Percentiles rank a stretch among this genome's conserved stretches.
Conservation (phyloP, 2,797 vertebrate genomes). For the Psittacula echo region DNA sequence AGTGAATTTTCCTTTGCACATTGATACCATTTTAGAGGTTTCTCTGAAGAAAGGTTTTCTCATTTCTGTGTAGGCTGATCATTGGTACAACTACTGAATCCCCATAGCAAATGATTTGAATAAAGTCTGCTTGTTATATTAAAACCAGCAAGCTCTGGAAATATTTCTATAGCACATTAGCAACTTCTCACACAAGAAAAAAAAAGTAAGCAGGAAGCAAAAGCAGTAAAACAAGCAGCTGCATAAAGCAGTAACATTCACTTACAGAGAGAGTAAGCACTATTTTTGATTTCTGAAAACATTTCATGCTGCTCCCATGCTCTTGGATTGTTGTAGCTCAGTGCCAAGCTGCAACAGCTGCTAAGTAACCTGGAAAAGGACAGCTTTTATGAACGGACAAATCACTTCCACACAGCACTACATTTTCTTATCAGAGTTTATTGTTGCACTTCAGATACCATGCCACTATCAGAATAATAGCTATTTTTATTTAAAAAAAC, state of each 20-base stretch:
- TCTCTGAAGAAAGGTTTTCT: not conserved
- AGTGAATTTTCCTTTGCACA: not conserved
- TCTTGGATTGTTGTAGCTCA: not conserved
- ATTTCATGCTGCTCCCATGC: not conserved
- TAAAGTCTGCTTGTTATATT: conserved; percentile 22
- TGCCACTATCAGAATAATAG: conserved; percentile 78
- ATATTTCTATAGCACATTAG: not conserved
- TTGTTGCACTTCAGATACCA: conserved; percentile 78
- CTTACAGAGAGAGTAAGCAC: conserved; percentile 11
- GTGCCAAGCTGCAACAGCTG: conserved; percentile 1
- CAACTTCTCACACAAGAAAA: conserved; percentile 1
- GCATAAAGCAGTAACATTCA: conserved; percentile 14
- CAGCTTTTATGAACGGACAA: conserved; percentile 14
- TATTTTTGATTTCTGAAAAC: conserved; percentile 45
- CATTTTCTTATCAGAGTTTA: conserved; percentile 78
- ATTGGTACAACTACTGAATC: not conserved
- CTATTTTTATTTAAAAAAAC: conserved; percentile 73
- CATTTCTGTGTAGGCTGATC: not conserved
- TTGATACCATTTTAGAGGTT: not conserved
- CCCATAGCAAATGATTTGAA: not conserved
- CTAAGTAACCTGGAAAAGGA: conserved; percentile 37
- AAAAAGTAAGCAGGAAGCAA: conserved; percentile 36
- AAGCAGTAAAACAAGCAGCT: conserved; percentile 46
- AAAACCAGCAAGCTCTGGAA: not conserved
- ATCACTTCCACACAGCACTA: conserved; percentile 30